Evolutionary conservation across 2,888 invertebrate genomes (phyloP).

Genomic region (Bembecia ichneumoniformis): DNA sequence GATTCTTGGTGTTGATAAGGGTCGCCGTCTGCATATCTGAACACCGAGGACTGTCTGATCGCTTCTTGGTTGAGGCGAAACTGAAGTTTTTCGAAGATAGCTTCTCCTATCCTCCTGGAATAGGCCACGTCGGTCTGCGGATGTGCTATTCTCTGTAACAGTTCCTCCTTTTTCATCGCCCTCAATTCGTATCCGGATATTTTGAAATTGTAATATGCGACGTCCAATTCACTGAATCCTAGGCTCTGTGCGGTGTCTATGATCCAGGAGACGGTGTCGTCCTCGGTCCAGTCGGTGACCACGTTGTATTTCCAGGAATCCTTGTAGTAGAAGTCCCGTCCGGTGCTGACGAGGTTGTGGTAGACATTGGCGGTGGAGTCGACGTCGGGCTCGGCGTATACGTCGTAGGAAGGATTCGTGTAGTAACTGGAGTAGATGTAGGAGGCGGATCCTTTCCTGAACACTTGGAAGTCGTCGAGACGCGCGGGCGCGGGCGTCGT

Average conservation of each 20-base stretch:
- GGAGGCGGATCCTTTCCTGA: slow-evolving; percentile 52
- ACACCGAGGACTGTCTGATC: slow-evolving; percentile 36
- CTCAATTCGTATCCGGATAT: slow-evolving; percentile 47
- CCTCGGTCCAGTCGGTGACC: slow-evolving; percentile 67
- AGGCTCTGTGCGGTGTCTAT: slow-evolving; percentile 44
- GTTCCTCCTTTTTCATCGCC: slow-evolving; percentile 46
- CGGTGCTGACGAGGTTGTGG: slow-evolving; percentile 49
- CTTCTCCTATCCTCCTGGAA: slow-evolving; percentile 44
- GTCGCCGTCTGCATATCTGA: slow-evolving; percentile 47
- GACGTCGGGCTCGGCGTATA: slow-evolving; percentile 49
- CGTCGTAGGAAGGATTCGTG: slow-evolving; percentile 43
- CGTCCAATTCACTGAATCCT: slow-evolving; percentile 50
- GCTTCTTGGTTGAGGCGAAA: slow-evolving; percentile 44
- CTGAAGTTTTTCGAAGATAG: slow-evolving; percentile 50
- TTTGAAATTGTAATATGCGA: slow-evolving; percentile 57
- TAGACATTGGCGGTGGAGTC: slow-evolving; percentile 49
- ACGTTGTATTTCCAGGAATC: slow-evolving; percentile 70
- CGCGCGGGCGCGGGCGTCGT: slow-evolving; percentile 51
- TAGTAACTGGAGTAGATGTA: slow-evolving; percentile 55
- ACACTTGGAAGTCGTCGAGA: slow-evolving; percentile 57
- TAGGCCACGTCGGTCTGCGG: slow-evolving; percentile 36
- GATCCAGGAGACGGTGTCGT: slow-evolving; percentile 72
- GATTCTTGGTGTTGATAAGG: slow-evolving; percentile 41
- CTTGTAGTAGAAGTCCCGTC: slow-evolving; percentile 36
- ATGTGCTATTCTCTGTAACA: slow-evolving; percentile 44